Base-by-base conservation (phyloP, 2,113 vertebrate genomes). In the Anarrhichthys ocellatus region DNA sequence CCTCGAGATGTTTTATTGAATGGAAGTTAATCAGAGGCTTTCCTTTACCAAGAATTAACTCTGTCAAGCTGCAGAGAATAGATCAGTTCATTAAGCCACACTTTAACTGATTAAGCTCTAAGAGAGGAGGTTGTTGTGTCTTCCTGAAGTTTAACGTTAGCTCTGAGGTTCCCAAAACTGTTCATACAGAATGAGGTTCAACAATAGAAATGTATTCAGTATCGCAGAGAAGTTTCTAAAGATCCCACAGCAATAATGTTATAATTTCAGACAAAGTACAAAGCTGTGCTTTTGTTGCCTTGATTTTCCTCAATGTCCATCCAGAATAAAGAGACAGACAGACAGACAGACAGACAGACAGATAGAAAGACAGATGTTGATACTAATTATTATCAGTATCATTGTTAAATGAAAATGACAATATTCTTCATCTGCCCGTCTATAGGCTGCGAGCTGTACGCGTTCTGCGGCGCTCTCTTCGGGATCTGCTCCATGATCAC, bases 401-500 rank as follows among this genome's bases (percentile, higher is more conserved):
- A 29, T 59, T 27, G 2, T 27, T 59, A 7, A 18, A 61, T 34
- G 9, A 61, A 7, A 61, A 61, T 34, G 20, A 29, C 14, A 32
- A 18, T 34, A 20, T 34, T 61, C 6, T 18, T 9, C 29, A 32
- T 9, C 2, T 14, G 36, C 18, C 27, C 15, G 65, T 69, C 36
- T 48, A 9, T 56, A 94, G 93, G 77, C 8, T 94, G 93, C 6
- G 94, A 94, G 85, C 14, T 94, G 5, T 94, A 94, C 14, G 94
- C 94, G 0, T 94, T 94, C 84, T 94, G 94, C 0, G 94, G 94
- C 6, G 94, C 94, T 7, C 88, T 94, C 22, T 94, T 94, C 1
- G 94, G 94, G 32, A 94, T 94, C 80, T 93, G 92, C 84, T 94
- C 94, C 87, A 94, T 94, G 94, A 92, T 94, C 81, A 94, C 94